phyloP scores from a whole-genome alignment of 2,113 vertebrate genomes.

The Spermophilus dauricus region DNA sequence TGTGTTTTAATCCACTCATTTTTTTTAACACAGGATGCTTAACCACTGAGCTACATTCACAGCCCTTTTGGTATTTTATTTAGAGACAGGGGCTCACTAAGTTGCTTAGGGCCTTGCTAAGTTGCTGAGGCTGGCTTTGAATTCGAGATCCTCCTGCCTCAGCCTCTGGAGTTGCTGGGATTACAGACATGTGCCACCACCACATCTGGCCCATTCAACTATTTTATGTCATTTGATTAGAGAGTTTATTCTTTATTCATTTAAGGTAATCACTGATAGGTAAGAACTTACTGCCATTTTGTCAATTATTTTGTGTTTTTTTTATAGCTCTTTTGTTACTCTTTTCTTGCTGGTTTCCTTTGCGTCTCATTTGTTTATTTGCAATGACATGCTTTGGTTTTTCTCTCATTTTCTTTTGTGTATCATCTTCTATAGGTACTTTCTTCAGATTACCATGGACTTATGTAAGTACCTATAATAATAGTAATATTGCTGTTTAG shows the following conservation, averaged over 20 bases:
- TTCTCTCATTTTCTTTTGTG: not conserved
- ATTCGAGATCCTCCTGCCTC: too few species aligned
- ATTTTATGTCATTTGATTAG: not conserved
- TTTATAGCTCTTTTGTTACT: not conserved
- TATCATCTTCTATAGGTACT: not conserved
- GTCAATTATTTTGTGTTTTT: not conserved
- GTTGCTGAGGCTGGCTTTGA: too few species aligned
- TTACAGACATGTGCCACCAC: too few species aligned
- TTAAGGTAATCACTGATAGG: not conserved
- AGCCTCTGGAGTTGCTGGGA: too few species aligned
- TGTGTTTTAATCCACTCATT: not conserved
- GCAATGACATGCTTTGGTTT: not conserved
- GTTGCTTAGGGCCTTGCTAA: too few species aligned
- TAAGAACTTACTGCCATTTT: not conserved
- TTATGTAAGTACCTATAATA: not conserved
- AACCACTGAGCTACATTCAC: too few species aligned
- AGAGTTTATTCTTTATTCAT: not conserved
- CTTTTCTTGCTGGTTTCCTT: not conserved
- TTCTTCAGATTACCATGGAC: not conserved
- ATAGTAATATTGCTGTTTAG: not conserved
- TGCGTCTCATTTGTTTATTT: not conserved
- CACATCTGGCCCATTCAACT: not conserved
- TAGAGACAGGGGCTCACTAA: too few species aligned
- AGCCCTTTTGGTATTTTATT: too few species aligned
- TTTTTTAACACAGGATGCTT: too few species aligned